Evolutionary conservation across 2,797 vertebrate genomes (phyloP), one percentile per base, ranked within the genome.

Genomic region (Chromis chromis): DNA sequence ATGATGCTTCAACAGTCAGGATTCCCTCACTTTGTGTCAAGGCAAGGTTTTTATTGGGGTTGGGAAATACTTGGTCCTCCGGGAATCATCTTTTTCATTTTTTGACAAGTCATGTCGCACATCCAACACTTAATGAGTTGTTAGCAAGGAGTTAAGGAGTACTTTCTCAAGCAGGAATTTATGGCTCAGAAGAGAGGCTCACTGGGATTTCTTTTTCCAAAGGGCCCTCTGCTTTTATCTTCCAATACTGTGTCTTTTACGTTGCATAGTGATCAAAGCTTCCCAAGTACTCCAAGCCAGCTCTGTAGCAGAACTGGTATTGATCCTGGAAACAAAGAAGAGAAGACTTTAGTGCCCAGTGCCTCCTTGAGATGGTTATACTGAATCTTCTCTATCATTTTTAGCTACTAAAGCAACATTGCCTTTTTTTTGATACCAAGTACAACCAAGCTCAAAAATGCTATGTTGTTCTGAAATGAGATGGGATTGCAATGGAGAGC

Each of bases 181-280:
- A 99, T 99, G 98, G 98, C 98, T 99, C 98, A 99, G 97, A 97
- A 97, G 96, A 98, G 96, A 96, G 96, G 97, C 96, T 97, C 96
- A 93, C 94, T 95, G 96, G 96, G 89, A 85, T 91, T 88, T 90
- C 81, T 85, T 78, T 88, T 82, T 97, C 95, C 85, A 95, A 95
- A 95, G 94, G 95, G 96, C 96, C 95, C 94, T 95, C 93, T 94
- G 93, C 95, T 92, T 87, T 96, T 88, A 80, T 90, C 95, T 95
- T 96, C 95, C 95, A 87, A 73, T 90, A 92, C 92, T 91, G 91
- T 89, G 93, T 94, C 94, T 95, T 95, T 96, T 99, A 99, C 95
- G 98, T 99, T 99, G 98, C 98, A 99, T 99, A 99, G 98, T 99
- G 98, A 95, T 99, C 98, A 95, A 99, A 99, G 94, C 98, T 99